These are phyloP conservation scores for Gadus macrocephalus DNA, from an alignment of 2,113 vertebrate species.

Conservation along the genomic window DNA sequence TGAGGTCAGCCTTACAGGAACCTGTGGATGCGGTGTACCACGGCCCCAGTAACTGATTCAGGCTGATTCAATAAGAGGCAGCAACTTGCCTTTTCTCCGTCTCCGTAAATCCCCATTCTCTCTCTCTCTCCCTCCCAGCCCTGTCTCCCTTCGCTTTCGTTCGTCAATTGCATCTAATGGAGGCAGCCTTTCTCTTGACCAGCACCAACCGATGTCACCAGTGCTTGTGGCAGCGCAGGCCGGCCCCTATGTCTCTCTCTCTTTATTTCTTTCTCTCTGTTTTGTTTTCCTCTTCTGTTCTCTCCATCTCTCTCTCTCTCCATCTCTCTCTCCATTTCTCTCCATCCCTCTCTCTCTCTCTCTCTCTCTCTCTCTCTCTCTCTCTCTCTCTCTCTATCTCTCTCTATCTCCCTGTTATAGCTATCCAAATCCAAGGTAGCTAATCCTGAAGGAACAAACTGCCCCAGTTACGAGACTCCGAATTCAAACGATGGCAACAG, in stretches of 20 bases:
- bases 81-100: neutral
- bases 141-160: neutral
- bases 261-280: neutral
- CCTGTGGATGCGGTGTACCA: neutral
- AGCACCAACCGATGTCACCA: neutral
- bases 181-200: neutral
- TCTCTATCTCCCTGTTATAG: neutral
- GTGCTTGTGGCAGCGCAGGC: neutral
- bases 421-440: neutral
- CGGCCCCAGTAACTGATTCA: neutral
- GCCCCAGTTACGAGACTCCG: no score
- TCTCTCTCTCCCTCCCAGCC: neutral
- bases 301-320: neutral
- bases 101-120: neutral
- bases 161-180: neutral
- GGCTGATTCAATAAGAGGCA: slow-evolving; percentile 5
- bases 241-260: slow-evolving; percentile 4
- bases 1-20: neutral
- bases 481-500: no score
- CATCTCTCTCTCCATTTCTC: no score
- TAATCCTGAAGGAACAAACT: no score
- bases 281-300: no score
- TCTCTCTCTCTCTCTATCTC: neutral
- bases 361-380: neutral
- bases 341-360: neutral